Conservation (phyloP, 2,113 vertebrate genomes). For the Actinemys pallida region DNA sequence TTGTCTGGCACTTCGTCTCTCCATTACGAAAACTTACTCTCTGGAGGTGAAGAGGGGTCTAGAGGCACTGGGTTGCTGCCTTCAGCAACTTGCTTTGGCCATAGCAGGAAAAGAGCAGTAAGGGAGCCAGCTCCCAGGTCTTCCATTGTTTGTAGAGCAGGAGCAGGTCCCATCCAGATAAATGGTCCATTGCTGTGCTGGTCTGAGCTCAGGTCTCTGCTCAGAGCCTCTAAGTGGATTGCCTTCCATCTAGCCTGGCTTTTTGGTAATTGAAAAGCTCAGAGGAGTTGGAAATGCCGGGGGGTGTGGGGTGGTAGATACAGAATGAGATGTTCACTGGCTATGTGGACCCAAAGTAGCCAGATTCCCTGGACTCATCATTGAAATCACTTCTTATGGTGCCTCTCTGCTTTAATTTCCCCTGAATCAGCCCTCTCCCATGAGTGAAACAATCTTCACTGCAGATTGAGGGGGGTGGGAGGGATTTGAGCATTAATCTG, state of each 20-base stretch:
- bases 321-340: constrained; percentile 56
- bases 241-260: constrained; percentile 49
- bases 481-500: constrained; percentile 81
- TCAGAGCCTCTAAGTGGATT: constrained; percentile 70
- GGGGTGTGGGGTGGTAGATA: not conserved
- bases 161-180: constrained; percentile 41
- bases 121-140: not conserved
- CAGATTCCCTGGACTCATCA: constrained; percentile 76
- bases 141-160: constrained; percentile 19
- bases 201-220: constrained; percentile 21
- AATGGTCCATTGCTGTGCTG: constrained; percentile 6
- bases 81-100: not conserved
- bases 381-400: constrained; percentile 74
- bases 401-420: constrained; percentile 81
- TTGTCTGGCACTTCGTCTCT: constrained; percentile 55
- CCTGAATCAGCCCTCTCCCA: constrained; percentile 74
- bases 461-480: constrained; percentile 79
- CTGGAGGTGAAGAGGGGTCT: not conserved
- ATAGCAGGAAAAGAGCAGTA: not conserved
- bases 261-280: constrained; percentile 12
- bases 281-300: not conserved
- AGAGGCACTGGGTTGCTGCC: not conserved
- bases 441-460: constrained; percentile 76
- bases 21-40: constrained; percentile 41
- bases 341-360: constrained; percentile 73